Conservation (phyloP, 92 coral and sea anemone genomes). For the Epizoanthus stellaris region DNA sequence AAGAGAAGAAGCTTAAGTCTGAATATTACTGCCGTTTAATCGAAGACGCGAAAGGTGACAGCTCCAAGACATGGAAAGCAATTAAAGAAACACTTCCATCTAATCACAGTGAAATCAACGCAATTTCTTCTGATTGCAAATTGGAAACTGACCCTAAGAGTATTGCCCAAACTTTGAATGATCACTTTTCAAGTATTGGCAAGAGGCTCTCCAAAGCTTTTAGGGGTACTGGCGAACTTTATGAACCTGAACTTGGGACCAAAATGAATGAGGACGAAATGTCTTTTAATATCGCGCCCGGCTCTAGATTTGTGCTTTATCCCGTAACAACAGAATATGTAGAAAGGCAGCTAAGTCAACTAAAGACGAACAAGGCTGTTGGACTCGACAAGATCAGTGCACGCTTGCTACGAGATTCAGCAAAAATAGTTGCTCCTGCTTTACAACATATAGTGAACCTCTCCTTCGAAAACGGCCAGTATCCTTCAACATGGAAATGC, state of each 20-base stretch:
- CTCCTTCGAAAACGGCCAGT: slow-evolving; percentile 25
- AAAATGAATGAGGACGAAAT: no score
- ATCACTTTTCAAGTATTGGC: slow-evolving; percentile 53
- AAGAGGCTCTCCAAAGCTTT: slow-evolving; percentile 39
- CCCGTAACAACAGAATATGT: slow-evolving; percentile 39
- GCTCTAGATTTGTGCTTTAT: slow-evolving; percentile 16
- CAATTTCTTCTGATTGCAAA: slow-evolving; percentile 37
- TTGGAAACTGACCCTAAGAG: slow-evolving; percentile 35
- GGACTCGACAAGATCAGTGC: no score
- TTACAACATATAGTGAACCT: slow-evolving; percentile 6
- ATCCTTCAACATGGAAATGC: slow-evolving; percentile 14
- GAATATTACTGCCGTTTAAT: slow-evolving; percentile 32
- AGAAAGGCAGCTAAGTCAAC: slow-evolving; percentile 28
- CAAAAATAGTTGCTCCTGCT: slow-evolving; percentile 26
- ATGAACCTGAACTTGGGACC: no score
- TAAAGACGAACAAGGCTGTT: no score
- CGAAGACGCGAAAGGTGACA: slow-evolving; percentile 36
- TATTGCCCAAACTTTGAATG: slow-evolving; percentile 52
- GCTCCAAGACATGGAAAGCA: slow-evolving; percentile 39
- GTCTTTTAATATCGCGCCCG: slow-evolving; percentile 13
- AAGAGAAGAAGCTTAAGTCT: slow-evolving; percentile 42
- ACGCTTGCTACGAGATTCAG: slow-evolving; percentile 37
- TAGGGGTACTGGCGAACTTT: not conserved
- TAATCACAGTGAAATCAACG: slow-evolving; percentile 44
- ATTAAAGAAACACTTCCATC: slow-evolving; percentile 42